Conservation (phyloP, 2,797 vertebrate species). For the Glossophaga mutica region DNA sequence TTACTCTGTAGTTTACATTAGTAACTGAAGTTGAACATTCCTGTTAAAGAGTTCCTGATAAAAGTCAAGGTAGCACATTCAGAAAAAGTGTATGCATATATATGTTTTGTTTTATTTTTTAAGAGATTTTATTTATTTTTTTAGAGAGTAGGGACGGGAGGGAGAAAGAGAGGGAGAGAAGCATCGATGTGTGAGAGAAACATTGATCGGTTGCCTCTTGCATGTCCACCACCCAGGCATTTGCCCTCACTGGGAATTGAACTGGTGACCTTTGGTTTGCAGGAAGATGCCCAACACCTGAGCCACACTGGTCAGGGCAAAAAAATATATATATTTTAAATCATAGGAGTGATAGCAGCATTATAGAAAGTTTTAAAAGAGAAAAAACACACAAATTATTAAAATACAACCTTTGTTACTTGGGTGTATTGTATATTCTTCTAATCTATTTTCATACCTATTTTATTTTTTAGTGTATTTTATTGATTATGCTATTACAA, state of each 20-base stretch:
- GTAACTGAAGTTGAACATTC: not conserved
- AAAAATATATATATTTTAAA: not conserved
- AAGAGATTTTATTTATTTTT: no score
- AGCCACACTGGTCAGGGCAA: not conserved
- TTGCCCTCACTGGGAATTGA: no score
- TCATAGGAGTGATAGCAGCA: not conserved
- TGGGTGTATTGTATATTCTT: not conserved
- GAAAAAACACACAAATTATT: no score
- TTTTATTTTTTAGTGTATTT: not conserved
- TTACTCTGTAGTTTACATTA: not conserved
- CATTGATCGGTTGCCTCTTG: no score
- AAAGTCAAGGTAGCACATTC: not conserved
- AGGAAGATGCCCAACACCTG: no score
- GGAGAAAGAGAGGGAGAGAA: no score
- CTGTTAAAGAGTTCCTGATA: not conserved
- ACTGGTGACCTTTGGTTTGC: no score
- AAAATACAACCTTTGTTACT: not conserved
- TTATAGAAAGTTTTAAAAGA: no score
- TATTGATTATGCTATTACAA: no score
- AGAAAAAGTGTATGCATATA: not conserved
- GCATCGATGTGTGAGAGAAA: no score
- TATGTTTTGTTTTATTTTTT: not conserved
- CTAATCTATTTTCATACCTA: not conserved
- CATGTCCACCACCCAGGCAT: no score
- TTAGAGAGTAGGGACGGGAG: no score